A percentile compares a stretch with the other conserved stretches of the same genome.
Conservation (phyloP, 2,888 invertebrate species). For the Clistopyga incitator region DNA sequence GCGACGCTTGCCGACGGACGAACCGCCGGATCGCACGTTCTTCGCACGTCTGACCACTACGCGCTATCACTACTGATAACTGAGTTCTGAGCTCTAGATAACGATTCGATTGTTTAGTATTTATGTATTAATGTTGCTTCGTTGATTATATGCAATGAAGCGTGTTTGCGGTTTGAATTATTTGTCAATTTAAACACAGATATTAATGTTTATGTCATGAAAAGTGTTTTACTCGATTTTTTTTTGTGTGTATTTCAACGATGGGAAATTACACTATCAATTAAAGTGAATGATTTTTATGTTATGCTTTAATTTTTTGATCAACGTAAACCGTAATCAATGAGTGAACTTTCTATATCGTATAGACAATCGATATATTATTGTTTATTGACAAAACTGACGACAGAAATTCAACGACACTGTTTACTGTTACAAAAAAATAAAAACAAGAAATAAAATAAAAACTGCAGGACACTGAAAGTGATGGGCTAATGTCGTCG, state of each 20-base stretch:
- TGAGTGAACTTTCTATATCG: neutral
- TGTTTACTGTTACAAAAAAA: neutral
- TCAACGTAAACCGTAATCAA: neutral
- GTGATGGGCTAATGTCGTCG: neutral
- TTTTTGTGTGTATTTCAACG: neutral
- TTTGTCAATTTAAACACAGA: neutral
- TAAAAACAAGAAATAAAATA: too few species aligned
- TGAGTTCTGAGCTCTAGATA: neutral
- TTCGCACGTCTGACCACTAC: constrained; percentile 57
- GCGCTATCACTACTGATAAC: constrained; percentile 48
- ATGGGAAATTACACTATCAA: neutral
- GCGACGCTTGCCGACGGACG: constrained; percentile 64
- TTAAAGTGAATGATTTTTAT: neutral
- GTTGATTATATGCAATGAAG: neutral
- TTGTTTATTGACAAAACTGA: neutral
- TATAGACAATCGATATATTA: neutral
- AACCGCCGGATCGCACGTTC: constrained; percentile 16
- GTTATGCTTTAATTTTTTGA: neutral
- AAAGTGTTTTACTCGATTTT: neutral
- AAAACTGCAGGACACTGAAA: neutral
- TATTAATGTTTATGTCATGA: neutral
- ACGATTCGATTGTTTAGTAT: neutral
- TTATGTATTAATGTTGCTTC: neutral
- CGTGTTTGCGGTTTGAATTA: neutral
- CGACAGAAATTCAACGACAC: neutral